A percentile compares a stretch with the other conserved stretches of the same genome.
These are phyloP conservation scores for Corynorhinus townsendii DNA, from an alignment of 2,113 vertebrate species.

Conservation along the genomic window DNA sequence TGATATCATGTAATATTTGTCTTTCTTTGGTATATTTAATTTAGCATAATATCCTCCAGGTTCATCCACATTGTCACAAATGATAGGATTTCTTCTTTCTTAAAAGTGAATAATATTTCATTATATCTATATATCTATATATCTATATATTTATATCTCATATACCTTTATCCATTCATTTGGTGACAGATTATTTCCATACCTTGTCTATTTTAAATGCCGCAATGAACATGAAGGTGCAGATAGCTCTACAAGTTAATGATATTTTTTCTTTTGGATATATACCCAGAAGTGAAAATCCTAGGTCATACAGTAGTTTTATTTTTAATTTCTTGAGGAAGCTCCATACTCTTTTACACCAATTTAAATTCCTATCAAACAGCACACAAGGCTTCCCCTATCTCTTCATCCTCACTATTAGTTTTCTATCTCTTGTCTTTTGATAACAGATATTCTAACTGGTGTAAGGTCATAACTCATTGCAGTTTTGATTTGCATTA, in stretches of 20 bases:
- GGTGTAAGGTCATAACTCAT: neutral
- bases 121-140: neutral
- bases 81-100: neutral
- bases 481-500: neutral
- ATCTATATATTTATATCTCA: neutral
- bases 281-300: neutral
- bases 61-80: neutral
- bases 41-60: neutral
- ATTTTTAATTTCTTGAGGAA: neutral
- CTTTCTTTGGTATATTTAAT: neutral
- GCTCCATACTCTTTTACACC: neutral
- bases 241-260: neutral
- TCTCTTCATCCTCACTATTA: neutral
- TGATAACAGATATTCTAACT: neutral
- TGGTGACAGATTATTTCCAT: neutral
- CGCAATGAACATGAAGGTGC: neutral
- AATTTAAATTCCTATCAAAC: neutral
- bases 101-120: neutral
- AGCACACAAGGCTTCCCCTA: neutral
- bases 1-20: neutral
- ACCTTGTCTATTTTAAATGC: neutral
- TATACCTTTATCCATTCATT: neutral
- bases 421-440: neutral
- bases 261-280: neutral
- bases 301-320: neutral